Evolutionary conservation across 2,888 invertebrate genomes (phyloP).

Genomic region (Ormyrus pomaceus): DNA sequence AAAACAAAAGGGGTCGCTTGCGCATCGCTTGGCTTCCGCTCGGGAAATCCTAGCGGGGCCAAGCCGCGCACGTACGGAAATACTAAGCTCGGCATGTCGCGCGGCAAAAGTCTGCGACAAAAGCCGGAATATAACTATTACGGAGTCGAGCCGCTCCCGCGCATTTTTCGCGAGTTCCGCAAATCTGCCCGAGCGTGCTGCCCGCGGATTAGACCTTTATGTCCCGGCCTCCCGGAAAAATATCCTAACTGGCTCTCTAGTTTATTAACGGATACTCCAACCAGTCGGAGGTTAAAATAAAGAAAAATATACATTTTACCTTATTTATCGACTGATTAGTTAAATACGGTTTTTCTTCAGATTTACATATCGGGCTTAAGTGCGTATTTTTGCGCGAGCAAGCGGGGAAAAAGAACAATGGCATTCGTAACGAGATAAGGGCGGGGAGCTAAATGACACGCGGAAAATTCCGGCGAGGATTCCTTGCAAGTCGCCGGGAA

Average conservation of each 20-base stretch:
- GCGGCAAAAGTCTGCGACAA: slow-evolving; percentile 24
- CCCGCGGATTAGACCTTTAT: too few relatives aligned
- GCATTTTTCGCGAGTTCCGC: too few relatives aligned
- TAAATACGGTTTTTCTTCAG: not conserved
- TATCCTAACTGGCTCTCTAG: too few relatives aligned
- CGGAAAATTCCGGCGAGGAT: slow-evolving; percentile 47
- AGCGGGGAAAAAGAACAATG: slow-evolving; percentile 64
- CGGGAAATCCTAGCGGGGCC: slow-evolving; percentile 44
- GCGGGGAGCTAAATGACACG: slow-evolving; percentile 50
- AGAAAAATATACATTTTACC: too few relatives aligned
- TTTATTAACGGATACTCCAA: too few relatives aligned
- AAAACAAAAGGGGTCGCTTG: slow-evolving; percentile 54
- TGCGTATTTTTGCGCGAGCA: not conserved
- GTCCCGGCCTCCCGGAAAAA: too few relatives aligned
- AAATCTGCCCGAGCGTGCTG: too few relatives aligned
- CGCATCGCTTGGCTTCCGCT: slow-evolving; percentile 56
- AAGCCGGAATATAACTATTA: not conserved
- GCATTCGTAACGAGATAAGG: slow-evolving; percentile 62
- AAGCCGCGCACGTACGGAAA: slow-evolving; percentile 34
- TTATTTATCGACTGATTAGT: not conserved
- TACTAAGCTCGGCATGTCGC: slow-evolving; percentile 50
- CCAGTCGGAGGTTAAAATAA: too few relatives aligned
- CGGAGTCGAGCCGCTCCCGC: too few relatives aligned
- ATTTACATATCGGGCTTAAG: too few relatives aligned
- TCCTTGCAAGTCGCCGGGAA: slow-evolving; percentile 65